phyloP scores from a whole-genome alignment of 2,113 vertebrate genomes.

The Nesogale talazaci region DNA sequence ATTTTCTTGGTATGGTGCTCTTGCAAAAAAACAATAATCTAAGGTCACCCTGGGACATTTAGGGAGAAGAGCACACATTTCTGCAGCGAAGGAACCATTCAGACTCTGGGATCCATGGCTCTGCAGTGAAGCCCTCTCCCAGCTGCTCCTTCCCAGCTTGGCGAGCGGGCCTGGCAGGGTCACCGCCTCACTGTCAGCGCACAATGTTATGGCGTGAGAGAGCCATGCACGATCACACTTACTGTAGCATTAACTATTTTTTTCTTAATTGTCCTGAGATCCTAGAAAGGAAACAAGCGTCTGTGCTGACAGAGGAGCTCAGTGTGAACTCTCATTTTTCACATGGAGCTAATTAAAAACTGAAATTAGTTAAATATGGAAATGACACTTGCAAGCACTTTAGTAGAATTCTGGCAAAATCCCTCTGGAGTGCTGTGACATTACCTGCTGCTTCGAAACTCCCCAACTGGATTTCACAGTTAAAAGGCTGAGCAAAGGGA shows the following conservation, averaged over 20 bases:
- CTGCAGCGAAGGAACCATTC: conserved; percentile 27
- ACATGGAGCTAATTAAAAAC: conserved; percentile 94
- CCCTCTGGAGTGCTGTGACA: conserved; percentile 88
- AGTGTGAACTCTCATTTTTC: conserved; percentile 91
- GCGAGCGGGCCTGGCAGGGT: conserved; percentile 61
- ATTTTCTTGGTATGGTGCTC: background rate
- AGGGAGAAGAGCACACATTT: background rate
- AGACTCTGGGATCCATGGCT: conserved; percentile 48
- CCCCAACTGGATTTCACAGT: conserved; percentile 90
- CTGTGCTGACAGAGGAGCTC: conserved; percentile 90
- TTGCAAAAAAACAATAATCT: conserved; percentile 34
- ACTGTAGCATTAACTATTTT: conserved; percentile 84
- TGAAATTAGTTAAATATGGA: conserved; percentile 95
- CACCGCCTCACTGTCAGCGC: conserved; percentile 67
- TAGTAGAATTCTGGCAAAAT: conserved; percentile 91
- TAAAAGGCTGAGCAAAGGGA: conserved; percentile 90
- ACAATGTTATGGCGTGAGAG: conserved; percentile 73
- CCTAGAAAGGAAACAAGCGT: conserved; percentile 90
- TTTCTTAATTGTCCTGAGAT: conserved; percentile 90
- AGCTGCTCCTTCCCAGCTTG: conserved; percentile 73
- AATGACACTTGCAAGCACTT: conserved; percentile 93
- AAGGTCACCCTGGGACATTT: conserved; percentile 28
- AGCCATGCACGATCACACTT: conserved; percentile 80
- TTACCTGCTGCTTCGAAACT: conserved; percentile 91
- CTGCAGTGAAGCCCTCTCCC: conserved; percentile 41